A percentile compares a stretch with the other conserved stretches of the same genome.
Conservation (phyloP, 2,888 invertebrate species). For the Pristionchus mayeri region DNA sequence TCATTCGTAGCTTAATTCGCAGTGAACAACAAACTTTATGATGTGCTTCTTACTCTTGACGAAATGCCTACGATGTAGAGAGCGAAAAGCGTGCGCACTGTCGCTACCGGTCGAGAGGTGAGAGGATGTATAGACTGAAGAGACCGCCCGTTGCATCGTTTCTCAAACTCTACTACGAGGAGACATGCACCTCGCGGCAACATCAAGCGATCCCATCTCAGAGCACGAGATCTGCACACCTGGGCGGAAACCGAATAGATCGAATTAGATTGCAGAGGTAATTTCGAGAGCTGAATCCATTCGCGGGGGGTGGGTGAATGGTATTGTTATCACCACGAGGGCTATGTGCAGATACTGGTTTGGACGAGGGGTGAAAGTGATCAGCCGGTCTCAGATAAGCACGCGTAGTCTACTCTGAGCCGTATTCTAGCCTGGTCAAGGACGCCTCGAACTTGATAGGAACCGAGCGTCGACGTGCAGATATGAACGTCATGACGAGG, state of each 20-base stretch:
- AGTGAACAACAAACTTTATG: background rate
- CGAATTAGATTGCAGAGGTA: too few relatives aligned
- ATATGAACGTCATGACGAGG: background rate
- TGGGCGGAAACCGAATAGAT: background rate
- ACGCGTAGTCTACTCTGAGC: slow-evolving; percentile 3
- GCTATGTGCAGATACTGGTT: background rate
- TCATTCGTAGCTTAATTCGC: slow-evolving; percentile 3
- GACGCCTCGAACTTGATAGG: background rate
- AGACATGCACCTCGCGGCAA: background rate
- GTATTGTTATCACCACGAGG: background rate
- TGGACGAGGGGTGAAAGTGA: background rate
- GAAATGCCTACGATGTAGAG: background rate
- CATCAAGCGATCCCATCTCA: background rate
- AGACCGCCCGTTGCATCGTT: too few relatives aligned
- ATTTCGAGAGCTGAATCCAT: too few relatives aligned
- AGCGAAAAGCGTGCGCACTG: too few relatives aligned
- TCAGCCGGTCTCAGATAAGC: background rate
- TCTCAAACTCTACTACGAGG: too few relatives aligned
- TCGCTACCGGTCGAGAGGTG: too few relatives aligned
- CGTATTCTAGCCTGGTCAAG: background rate
- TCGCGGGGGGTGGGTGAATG: background rate
- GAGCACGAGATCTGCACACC: background rate
- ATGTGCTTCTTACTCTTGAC: too few relatives aligned
- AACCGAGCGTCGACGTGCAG: background rate
- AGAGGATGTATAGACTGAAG: too few relatives aligned